Evolutionary conservation across 1,140 invertebrate species (phyloP), one percentile per base, ranked within the genome.

Genomic region (Phthorimaea operculella): DNA sequence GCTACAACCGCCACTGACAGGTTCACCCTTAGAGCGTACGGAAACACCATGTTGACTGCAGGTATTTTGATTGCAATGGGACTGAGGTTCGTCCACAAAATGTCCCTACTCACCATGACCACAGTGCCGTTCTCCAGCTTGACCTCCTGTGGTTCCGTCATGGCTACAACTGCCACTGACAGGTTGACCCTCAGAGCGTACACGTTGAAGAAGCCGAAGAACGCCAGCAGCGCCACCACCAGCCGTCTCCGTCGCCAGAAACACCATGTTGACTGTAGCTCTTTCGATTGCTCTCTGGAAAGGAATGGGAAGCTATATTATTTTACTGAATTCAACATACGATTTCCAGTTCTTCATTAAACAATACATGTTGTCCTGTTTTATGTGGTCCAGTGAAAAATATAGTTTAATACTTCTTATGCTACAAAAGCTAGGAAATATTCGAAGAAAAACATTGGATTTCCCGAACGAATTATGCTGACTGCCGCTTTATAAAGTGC

Each of bases 121-220:
- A 82, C 59, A 1, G 87, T 89, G 1, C 90, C 90, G 63, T 89
- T 88, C 9, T 86, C 87, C 39, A 90, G 80, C 21, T 82, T 76
- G 0, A 88, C 80, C 12, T 88, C 87, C 33, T 88, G 76, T 33
- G 89, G 89, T 57, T 90, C 88, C 0, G 91, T 93, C 93, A 98
- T 97, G 18, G 94, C 93, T 15, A 98, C 93, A 58, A 97, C 93
- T 2, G 94, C 95, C 16, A 98, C 92, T 51, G 93, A 95, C 12
- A 98, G 84, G 82, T 97, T 97, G 0, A 95, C 94, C 21, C 96
- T 87, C 57, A 97, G 83, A 14, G 93, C 90, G 80, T 97, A 97
- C 0, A 94, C 90, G 68, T 95, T 93, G 83, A 95, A 92, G 86
- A 96, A 96, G 7, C 95, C 96, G 59, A 97, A 88, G 76, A 96